phyloP scores from a whole-genome alignment of 2,888 invertebrate genomes.

The Morinoia aosen region DNA sequence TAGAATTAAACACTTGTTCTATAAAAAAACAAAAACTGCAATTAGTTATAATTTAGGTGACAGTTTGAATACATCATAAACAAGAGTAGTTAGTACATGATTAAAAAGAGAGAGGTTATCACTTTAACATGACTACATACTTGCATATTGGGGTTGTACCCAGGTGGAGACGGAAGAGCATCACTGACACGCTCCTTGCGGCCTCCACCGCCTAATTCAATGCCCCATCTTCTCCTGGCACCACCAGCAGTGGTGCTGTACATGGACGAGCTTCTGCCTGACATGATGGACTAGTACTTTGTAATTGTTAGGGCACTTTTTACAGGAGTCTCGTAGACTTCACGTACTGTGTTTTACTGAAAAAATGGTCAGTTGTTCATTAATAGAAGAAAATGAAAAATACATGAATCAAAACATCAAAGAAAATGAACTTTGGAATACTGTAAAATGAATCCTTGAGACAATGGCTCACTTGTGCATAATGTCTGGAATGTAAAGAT shows the following conservation, averaged over 20 bases:
- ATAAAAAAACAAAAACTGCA: background rate
- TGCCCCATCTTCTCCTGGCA: conserved; percentile 58
- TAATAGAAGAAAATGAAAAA: no score
- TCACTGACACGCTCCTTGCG: conserved; percentile 67
- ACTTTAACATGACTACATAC: background rate
- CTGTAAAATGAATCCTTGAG: no score
- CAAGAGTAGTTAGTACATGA: background rate
- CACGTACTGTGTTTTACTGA: background rate
- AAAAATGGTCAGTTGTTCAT: background rate
- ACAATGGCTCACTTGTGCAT: no score
- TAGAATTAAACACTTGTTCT: no score
- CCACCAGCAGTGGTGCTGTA: background rate
- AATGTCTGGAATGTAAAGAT: no score
- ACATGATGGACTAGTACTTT: background rate
- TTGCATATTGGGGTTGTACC: conserved; percentile 74
- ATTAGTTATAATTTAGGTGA: background rate
- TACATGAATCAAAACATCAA: no score
- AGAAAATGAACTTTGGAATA: no score
- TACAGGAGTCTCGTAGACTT: background rate
- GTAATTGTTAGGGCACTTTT: background rate
- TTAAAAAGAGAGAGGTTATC: background rate
- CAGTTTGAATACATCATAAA: background rate
- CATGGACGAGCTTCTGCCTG: background rate
- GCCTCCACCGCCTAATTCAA: conserved; percentile 61
- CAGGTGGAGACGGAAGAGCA: conserved; percentile 85